Percentiles rank a stretch among this genome's conserved stretches.
Conservation (phyloP, 2,797 vertebrate species). For the Neosalanx taihuensis region DNA sequence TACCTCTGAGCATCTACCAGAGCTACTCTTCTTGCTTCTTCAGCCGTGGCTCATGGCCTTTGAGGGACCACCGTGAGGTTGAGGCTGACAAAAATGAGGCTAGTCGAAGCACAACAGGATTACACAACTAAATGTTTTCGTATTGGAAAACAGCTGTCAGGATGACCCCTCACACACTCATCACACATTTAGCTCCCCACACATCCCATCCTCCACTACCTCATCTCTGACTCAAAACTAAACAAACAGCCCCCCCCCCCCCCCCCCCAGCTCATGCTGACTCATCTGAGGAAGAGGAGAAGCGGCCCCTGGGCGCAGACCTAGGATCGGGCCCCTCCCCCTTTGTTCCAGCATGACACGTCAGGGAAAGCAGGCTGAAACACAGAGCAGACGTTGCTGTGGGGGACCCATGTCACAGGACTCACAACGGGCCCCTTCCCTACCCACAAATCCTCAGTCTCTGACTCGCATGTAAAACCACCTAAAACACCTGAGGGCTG, state of each 20-base stretch:
- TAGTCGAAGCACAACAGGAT: conserved; percentile 36
- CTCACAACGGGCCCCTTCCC: conserved; percentile 43
- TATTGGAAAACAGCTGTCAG: conserved; percentile 48
- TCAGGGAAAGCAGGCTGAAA: conserved; percentile 37
- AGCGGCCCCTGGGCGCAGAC: conserved; percentile 31
- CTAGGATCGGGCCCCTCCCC: conserved; percentile 20
- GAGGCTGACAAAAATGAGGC: background rate
- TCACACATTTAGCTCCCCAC: conserved; percentile 10
- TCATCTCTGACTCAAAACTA: conserved; percentile 25
- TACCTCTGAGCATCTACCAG: background rate
- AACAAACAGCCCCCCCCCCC: conserved; percentile 26
- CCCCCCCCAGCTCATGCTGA: conserved; percentile 41
- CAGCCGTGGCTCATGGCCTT: background rate
- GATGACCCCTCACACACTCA: conserved; percentile 12
- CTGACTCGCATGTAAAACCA: background rate
- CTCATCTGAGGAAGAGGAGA: conserved; percentile 48
- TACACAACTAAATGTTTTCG: conserved; percentile 58
- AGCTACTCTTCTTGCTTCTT: background rate
- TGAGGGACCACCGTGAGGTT: background rate
- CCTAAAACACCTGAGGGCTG: conserved; percentile 28
- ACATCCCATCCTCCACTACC: conserved; percentile 17
- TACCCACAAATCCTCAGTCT: conserved; percentile 23
- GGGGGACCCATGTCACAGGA: conserved; percentile 26
- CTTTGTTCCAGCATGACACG: conserved; percentile 46
- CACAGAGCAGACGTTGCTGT: conserved; percentile 19